Base-by-base conservation (phyloP, 1,140 invertebrate species). In the Globodera rostochiensis region DNA sequence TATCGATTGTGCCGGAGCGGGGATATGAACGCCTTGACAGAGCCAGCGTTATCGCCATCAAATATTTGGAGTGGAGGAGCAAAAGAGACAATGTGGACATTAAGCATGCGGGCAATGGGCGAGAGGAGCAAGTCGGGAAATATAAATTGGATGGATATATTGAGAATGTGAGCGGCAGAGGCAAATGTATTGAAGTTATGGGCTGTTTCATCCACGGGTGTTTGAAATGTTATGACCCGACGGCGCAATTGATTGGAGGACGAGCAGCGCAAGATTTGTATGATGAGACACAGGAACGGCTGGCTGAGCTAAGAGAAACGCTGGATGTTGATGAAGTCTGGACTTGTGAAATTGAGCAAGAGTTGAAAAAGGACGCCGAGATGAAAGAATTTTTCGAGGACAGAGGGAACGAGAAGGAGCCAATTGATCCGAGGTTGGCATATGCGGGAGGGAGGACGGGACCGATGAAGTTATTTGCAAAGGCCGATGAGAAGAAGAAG, bases 41-140 rank as follows among this genome's bases (percentile, higher is more conserved):
- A 4, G 50, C 50, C 9, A 75, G 74, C 46, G 25, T 53, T 11
- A 15, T 49, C 19, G 74, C 74, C 3, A 57, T 75, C 11, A 75
- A 75, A 66, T 75, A 57, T 75, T 25, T 75, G 50, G 60, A 75
- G 36, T 75, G 74, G 74, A n/a, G 60, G 50, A 45, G 36, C 36
- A 36, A 75, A 21, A 9, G 60, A 46, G 50, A 75, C 64, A 13
- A 66, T 4, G n/a, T 75, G 67, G 49, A 57, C 11, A 66, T 75
- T 15, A n/a, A 13, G 60, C 50, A 53, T 21, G 74, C 74, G 25
- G 50, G 60, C 9, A 75, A 75, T 21, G 74, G 60, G 0, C 50
- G 74, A 4, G 74, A 75, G 49, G 49, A 15, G 5, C 11, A 66
- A 53, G 4, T 46, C 13, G 45, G 50, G 3, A 75, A 75, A 25